Evolutionary conservation across 1,140 invertebrate genomes (phyloP).

Genomic region (Papilio xuthus): DNA sequence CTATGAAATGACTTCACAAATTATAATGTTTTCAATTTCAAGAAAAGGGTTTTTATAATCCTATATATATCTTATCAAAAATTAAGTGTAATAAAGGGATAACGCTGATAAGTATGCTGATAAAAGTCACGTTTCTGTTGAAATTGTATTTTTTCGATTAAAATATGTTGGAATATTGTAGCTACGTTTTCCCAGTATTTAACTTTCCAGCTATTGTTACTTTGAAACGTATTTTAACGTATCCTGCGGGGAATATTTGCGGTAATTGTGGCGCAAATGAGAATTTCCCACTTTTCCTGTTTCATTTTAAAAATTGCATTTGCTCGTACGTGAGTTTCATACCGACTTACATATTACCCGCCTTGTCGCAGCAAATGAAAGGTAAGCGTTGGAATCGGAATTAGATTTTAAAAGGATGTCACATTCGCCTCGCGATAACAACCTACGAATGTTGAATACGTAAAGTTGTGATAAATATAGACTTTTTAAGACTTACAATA

Average conservation of each 20-base stretch:
- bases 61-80: neutral
- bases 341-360: slow-evolving; percentile 62
- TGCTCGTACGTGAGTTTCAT: slow-evolving; percentile 51
- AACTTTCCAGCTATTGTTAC: slow-evolving; percentile 14
- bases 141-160: neutral
- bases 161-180: neutral
- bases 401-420: slow-evolving; percentile 32
- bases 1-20: neutral
- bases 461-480: neutral
- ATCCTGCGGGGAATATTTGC: slow-evolving; percentile 26
- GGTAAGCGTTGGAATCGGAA: slow-evolving; percentile 30
- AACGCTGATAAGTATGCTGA: neutral
- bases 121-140: neutral
- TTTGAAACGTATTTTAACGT: slow-evolving; percentile 25
- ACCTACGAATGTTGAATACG: neutral
- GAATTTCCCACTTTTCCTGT: slow-evolving; percentile 50
- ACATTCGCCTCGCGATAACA: neutral
- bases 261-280: slow-evolving; percentile 52
- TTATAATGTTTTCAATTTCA: neutral
- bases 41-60: neutral
- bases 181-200: neutral
- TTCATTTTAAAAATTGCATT: slow-evolving; percentile 63
- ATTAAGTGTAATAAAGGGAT: neutral
- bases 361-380: slow-evolving; percentile 41
- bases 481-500: too few relatives aligned